Base-by-base conservation (phyloP, 2,797 vertebrate species). In the Myotis vivesi region DNA sequence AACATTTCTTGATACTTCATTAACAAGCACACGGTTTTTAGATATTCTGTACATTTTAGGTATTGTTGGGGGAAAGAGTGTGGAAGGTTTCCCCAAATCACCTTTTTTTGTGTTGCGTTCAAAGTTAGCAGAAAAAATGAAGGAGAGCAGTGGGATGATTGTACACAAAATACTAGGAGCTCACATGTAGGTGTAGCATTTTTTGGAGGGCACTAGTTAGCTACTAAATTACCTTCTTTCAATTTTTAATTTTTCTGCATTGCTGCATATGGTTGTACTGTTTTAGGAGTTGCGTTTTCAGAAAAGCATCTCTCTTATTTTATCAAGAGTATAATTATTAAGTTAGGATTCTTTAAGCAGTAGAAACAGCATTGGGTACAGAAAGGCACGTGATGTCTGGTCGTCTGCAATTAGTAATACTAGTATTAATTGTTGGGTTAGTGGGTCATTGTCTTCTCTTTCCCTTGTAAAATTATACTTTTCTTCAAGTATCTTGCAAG, bases 191-290 rank as follows among this genome's bases (percentile, higher is more conserved):
- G 4, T 75, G 9, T 44, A 57, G 25, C 4, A 16, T 22, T 46
- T 23, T 38, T 59, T 46, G 38, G 20, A 82, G 25, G 15, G 17
- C 73, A 79, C 20, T 69, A 19, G 6, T 38, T 77, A 72, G 9
- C 8, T 23, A 59, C 2, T 81, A 81, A 82, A 86, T 73, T 76
- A 55, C 1, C 41, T 49, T 77, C 13, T 46, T 75, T 80, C 55
- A 73, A 88, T 68, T 68, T 51, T 25, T 69, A 68, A 30, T 22
- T 44, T 90, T 84, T 88, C 53, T 71, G 22, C 28, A 84, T 64
- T 53, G 30, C 49, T 41, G 55, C 4, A n/a, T 3, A 15, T 69
- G 2, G 30, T 41, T 86, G 11, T 22, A 23, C 11, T 76, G 5
- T 28, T 80, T 90, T 66, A 72, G 19, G 7, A 44, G 5, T 62